Conservation (phyloP, 2,888 invertebrate genomes). For the Odontocolon sp. region DNA sequence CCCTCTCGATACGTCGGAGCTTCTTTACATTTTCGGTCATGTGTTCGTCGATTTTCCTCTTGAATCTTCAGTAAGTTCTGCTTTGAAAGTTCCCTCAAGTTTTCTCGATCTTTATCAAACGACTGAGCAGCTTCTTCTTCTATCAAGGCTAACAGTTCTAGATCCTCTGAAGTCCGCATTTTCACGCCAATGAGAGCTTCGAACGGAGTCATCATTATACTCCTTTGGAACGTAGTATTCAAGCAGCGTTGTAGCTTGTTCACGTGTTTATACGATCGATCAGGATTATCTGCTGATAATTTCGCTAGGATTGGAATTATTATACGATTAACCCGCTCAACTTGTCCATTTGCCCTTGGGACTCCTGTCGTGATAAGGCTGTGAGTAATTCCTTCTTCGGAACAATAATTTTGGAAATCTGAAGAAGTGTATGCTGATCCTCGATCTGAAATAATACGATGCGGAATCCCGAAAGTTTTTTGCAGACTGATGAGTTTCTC, state of each 20-base stretch:
- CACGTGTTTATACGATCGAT: conserved; percentile 60
- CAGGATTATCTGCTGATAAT: conserved; percentile 45
- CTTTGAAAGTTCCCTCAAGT: conserved; percentile 49
- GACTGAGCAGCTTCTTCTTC: conserved; percentile 53
- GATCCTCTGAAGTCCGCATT: conserved; percentile 53
- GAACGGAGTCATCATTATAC: conserved; percentile 22
- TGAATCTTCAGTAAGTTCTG: conserved; percentile 58
- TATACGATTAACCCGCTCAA: conserved; percentile 59
- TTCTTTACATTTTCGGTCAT: conserved; percentile 57
- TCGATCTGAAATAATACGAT: conserved; percentile 39
- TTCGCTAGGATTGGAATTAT: conserved; percentile 63
- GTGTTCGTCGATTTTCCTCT: conserved; percentile 65
- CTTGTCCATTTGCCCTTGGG: conserved; percentile 58
- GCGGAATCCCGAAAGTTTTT: conserved; percentile 49
- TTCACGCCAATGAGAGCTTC: conserved; percentile 29
- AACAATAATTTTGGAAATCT: conserved; percentile 45
- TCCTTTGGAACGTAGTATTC: conserved; percentile 14
- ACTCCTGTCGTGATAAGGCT: conserved; percentile 44
- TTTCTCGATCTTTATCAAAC: conserved; percentile 50
- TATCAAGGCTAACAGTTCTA: conserved; percentile 22
- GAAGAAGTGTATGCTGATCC: conserved; percentile 47
- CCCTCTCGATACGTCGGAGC: conserved; percentile 59
- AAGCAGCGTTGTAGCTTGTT: conserved; percentile 21
- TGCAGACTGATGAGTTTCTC: background rate
- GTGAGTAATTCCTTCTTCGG: conserved; percentile 44